Evolutionary conservation across 2,888 invertebrate genomes (phyloP), one percentile per base, ranked within the genome.

Genomic region (Axea sp.): DNA sequence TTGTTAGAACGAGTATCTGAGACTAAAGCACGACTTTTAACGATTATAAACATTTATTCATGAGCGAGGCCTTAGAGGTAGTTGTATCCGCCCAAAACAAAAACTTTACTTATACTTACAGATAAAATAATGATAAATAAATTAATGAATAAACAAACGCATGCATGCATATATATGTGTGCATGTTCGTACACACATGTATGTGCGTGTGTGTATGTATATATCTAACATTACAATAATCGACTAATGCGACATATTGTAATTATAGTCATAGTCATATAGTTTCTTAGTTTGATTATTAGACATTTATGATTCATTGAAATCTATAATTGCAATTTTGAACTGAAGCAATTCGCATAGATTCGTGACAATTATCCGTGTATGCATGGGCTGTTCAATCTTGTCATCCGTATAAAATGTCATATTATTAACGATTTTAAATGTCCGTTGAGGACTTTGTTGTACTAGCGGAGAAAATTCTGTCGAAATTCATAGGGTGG

Each of bases 41-140:
- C 64, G 43, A 74, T n/a, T 30, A 65, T 65, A 68, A 62, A 78
- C 76, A 77, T 69, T 64, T 53, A 82, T 82, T 82, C 78, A 84
- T 84, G 83, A 86, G 87, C 80, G 86, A 86, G 87, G 87, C 87
- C 87, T 87, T 87, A 87, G 87, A 81, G 84, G 84, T 86, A 87
- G 86, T 85, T 83, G 83, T 84, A 87, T 87, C 87, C n/a, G n/a
- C n/a, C n/a, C n/a, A n/a, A n/a, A n/a, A n/a, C n/a, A n/a, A n/a
- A n/a, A n/a, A n/a, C n/a, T n/a, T n/a, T n/a, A n/a, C n/a, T n/a
- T n/a, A n/a, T n/a, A n/a, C n/a, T n/a, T n/a, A n/a, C n/a, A n/a
- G n/a, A n/a, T n/a, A n/a, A n/a, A n/a, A n/a, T n/a, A n/a, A n/a
- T n/a, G n/a, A n/a, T n/a, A n/a, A n/a, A n/a, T n/a, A n/a, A n/a